Evolutionary conservation across 1,140 invertebrate species (phyloP).

Genomic region (Drosophila arawakana): DNA sequence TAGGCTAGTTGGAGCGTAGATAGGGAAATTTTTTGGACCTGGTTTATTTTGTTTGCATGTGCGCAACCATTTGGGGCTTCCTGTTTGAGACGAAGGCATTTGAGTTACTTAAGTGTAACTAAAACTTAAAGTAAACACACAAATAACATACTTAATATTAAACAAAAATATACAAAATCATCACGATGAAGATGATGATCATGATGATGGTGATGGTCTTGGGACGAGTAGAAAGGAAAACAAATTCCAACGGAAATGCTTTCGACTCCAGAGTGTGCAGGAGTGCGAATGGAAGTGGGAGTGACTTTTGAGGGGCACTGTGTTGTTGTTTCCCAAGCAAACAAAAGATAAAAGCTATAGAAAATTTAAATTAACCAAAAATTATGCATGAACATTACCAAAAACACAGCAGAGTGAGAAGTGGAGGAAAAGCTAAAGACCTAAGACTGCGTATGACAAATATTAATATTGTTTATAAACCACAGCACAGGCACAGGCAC

Average conservation of each 20-base stretch:
- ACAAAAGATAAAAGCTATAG: conserved; percentile 78
- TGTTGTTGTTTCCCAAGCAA: conserved; percentile 48
- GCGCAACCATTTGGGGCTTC: conserved; percentile 71
- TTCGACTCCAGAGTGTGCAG: not conserved
- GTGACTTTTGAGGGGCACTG: conserved; percentile 9
- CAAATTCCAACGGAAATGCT: conserved; percentile 56
- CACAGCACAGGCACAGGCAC: conserved; percentile 26
- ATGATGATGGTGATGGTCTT: conserved; percentile 40
- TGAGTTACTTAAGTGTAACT: conserved; percentile 82
- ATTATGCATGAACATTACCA: conserved; percentile 83
- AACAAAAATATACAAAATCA: conserved; percentile 79
- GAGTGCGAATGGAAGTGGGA: not conserved
- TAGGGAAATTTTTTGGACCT: conserved; percentile 39
- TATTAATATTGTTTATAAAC: conserved; percentile 82
- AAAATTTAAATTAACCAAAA: conserved; percentile 83
- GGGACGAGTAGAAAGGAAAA: conserved; percentile 28
- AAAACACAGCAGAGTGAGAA: conserved; percentile 16
- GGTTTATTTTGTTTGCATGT: conserved; percentile 78
- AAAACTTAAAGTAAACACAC: conserved; percentile 83
- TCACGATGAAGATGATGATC: conserved; percentile 13
- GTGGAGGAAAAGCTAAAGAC: conserved; percentile 10
- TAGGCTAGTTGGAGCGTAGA: conserved; percentile 17
- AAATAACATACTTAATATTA: conserved; percentile 83
- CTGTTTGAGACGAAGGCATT: conserved; percentile 63
- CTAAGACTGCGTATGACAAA: conserved; percentile 71